Evolutionary conservation across 2,797 vertebrate genomes (phyloP).

Genomic region (Prunella strophiata): DNA sequence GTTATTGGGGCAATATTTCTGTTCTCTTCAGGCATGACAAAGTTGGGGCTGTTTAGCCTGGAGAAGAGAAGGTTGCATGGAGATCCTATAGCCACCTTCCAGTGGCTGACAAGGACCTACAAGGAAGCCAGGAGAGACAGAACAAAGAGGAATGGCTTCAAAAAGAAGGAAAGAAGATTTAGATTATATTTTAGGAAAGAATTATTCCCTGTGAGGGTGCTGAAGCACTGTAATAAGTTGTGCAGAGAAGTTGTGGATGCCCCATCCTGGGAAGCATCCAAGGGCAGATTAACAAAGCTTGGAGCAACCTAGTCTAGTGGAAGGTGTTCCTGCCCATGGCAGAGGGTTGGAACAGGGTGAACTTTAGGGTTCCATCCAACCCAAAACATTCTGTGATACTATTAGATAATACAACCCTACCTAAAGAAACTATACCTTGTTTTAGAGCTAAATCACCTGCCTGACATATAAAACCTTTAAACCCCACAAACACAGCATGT

Average conservation of each 20-base stretch:
- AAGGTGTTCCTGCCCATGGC: not conserved
- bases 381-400: not conserved
- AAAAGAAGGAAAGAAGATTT: not conserved
- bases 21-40: not conserved
- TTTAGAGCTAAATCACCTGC: not conserved
- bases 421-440: not conserved
- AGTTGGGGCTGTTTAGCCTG: not conserved
- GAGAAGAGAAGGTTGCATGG: not conserved
- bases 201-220: not conserved
- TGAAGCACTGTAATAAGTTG: not conserved
- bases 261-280: not conserved
- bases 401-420: not conserved
- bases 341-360: not conserved
- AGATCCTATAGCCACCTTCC: not conserved
- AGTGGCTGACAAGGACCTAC: not conserved
- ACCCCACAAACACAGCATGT: fast-evolving
- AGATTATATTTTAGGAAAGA: not conserved
- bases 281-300: not conserved
- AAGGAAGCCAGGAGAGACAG: not conserved
- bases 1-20: not conserved
- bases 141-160: not conserved
- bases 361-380: not conserved
- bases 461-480: not conserved
- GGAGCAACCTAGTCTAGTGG: not conserved
- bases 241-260: not conserved